Percentiles rank a stretch among this genome's conserved stretches.
Conservation (phyloP, 2,888 invertebrate species). For the Apamea monoglypha region DNA sequence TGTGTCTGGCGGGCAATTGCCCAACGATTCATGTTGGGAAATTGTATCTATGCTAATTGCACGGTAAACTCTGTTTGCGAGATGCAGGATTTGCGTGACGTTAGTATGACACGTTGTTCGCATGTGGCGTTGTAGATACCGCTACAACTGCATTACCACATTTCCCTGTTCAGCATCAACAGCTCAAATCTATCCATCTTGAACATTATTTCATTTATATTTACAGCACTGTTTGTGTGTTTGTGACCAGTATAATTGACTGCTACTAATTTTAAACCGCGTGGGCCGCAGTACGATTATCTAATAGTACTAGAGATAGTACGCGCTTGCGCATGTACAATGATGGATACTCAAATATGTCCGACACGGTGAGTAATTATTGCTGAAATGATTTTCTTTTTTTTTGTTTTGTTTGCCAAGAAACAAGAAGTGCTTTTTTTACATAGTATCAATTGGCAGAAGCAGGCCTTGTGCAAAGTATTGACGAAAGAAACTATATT, state of each 20-base stretch:
- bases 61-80: too few species aligned
- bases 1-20: too few species aligned
- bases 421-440: not conserved
- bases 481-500: not conserved
- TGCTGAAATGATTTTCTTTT: conserved; percentile 21
- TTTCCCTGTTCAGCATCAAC: not conserved
- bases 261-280: conserved; percentile 55
- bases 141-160: not conserved
- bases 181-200: not conserved
- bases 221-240: conserved; percentile 38
- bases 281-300: conserved; percentile 63
- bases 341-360: conserved; percentile 47
- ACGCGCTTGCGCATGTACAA: conserved; percentile 36
- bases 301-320: conserved; percentile 62
- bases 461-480: not conserved
- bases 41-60: too few species aligned
- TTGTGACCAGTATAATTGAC: conserved; percentile 58
- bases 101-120: too few species aligned
- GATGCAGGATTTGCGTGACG: too few species aligned
- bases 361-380: conserved; percentile 52
- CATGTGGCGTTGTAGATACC: too few species aligned
- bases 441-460: conserved; percentile 14
- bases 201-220: conserved; percentile 24
- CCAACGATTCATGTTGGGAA: too few species aligned
- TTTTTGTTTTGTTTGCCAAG: conserved; percentile 33